phyloP scores from a whole-genome alignment of 2,888 invertebrate species.

The Aspidiotus destructor region DNA sequence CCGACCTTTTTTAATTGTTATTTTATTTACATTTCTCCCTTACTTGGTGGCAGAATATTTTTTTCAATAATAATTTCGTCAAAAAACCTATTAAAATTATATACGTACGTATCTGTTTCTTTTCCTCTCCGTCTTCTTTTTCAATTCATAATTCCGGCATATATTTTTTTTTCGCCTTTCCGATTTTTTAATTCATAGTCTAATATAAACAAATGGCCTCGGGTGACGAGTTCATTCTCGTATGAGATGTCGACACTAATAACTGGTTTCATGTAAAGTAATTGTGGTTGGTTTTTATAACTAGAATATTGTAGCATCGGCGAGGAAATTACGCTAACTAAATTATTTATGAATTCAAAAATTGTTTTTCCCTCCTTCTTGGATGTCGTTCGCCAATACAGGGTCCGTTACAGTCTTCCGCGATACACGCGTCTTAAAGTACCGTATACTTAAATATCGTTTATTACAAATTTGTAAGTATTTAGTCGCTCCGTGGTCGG shows the following conservation, averaged over 20 bases:
- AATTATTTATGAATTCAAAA: constrained; percentile 26
- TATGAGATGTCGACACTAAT: constrained; percentile 24
- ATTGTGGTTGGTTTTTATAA: constrained; percentile 18
- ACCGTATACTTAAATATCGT: no score
- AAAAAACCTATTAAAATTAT: constrained; percentile 9
- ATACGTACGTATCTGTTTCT: neutral
- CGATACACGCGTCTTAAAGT: no score
- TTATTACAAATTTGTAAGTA: no score
- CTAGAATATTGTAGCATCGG: constrained; percentile 22
- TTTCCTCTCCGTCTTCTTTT: no score
- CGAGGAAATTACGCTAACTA: constrained; percentile 26
- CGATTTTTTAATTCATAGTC: neutral
- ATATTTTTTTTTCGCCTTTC: neutral
- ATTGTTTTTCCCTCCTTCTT: constrained; percentile 6
- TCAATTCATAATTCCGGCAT: no score
- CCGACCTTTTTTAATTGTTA: neutral
- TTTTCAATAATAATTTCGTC: constrained; percentile 20
- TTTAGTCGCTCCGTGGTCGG: no score
- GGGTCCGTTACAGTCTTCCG: no score
- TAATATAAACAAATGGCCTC: constrained; percentile 19
- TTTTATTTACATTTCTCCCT: neutral
- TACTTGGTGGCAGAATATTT: neutral
- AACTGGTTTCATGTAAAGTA: constrained; percentile 20
- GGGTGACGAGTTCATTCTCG: constrained; percentile 27
- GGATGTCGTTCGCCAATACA: no score